Evolutionary conservation across 2,797 vertebrate genomes (phyloP).

Genomic region (Hylomyscus alleni): DNA sequence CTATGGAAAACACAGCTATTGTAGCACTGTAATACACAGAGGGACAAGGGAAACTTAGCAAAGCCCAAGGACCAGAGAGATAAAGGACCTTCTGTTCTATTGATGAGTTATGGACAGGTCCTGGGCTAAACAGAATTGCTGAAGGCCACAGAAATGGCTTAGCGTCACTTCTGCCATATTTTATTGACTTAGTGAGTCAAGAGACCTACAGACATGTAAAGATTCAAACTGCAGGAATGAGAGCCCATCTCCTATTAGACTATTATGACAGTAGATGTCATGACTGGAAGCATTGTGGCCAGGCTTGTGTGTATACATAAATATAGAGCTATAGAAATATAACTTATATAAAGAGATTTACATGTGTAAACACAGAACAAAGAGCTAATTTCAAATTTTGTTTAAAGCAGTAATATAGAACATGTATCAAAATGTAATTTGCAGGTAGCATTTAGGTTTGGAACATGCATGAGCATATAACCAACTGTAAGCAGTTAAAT

Average conservation of each 20-base stretch:
- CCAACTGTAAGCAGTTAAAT: neutral
- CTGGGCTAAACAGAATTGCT: neutral
- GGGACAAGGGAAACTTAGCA: neutral
- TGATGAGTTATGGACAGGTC: neutral
- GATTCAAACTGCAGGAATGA: neutral
- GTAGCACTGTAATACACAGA: neutral
- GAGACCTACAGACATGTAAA: neutral
- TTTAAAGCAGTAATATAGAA: neutral
- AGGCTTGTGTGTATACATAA: neutral
- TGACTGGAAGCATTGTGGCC: neutral
- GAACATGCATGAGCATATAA: neutral
- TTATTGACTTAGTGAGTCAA: neutral
- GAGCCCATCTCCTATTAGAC: neutral
- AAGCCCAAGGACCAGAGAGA: neutral
- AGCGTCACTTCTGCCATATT: neutral
- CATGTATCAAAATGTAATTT: neutral
- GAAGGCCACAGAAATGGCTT: neutral
- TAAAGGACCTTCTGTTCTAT: neutral
- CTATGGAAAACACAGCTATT: neutral
- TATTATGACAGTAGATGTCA: neutral
- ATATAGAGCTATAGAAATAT: neutral
- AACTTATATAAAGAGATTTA: neutral
- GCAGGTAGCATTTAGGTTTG: neutral
- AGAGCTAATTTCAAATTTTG: conserved; percentile 12
- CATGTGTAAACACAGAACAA: conserved; percentile 9